Conservation (phyloP, 2,797 vertebrate genomes). For the Nannoperca obscura region DNA sequence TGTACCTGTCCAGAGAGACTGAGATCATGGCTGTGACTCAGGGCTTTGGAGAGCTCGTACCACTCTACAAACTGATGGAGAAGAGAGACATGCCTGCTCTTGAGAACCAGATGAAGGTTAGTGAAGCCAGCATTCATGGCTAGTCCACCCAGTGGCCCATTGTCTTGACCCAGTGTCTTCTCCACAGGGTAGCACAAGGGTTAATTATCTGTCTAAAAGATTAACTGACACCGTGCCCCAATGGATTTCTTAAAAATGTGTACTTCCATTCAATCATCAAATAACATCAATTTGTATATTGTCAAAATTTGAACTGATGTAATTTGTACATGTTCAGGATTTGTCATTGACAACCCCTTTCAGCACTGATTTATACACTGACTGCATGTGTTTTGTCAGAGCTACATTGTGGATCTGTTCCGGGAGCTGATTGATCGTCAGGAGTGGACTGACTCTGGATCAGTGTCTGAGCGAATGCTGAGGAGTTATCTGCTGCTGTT, state of each 20-base stretch:
- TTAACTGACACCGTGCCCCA: no score
- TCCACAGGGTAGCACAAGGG: no score
- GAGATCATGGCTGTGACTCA: slow-evolving; percentile 91
- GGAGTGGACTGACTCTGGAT: slow-evolving; percentile 90
- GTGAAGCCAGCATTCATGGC: neutral
- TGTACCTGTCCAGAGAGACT: slow-evolving; percentile 90
- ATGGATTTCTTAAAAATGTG: neutral
- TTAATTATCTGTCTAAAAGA: neutral
- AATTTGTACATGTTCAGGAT: no score
- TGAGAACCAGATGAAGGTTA: slow-evolving; percentile 89
- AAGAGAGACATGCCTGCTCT: slow-evolving; percentile 88
- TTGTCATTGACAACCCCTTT: neutral
- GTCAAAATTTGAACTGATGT: no score
- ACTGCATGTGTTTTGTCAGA: slow-evolving; percentile 74
- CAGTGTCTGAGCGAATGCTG: slow-evolving; percentile 87
- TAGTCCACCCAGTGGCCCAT: no score
- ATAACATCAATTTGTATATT: neutral
- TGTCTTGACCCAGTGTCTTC: no score
- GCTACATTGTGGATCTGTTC: slow-evolving; percentile 89
- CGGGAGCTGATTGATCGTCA: slow-evolving; percentile 88
- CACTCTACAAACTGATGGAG: slow-evolving; percentile 93
- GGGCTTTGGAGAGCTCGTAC: slow-evolving; percentile 89
- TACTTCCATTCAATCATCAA: neutral
- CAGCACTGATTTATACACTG: neutral
- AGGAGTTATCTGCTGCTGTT: slow-evolving; percentile 88